Evolutionary conservation across 2,113 vertebrate genomes (phyloP).

Genomic region (Phalacrocorax carbo): DNA sequence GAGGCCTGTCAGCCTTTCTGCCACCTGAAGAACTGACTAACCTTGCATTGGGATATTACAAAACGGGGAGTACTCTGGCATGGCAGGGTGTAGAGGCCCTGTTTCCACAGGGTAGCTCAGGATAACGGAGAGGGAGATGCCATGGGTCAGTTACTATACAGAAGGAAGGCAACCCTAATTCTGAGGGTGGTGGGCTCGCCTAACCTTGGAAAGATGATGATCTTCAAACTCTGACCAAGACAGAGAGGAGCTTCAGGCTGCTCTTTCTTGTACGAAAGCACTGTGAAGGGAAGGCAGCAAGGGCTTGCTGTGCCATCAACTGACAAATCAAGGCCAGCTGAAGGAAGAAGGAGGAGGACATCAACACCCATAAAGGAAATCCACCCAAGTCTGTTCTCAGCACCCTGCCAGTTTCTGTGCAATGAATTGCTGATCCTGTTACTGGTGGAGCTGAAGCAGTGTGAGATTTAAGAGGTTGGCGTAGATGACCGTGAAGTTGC

Average conservation of each 20-base stretch:
- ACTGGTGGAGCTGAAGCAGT: not conserved
- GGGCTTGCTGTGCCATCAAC: not conserved
- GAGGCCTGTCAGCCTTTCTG: not conserved
- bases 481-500: fast-evolving
- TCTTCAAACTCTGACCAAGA: not conserved
- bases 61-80: not conserved
- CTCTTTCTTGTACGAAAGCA: not conserved
- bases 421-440: not conserved
- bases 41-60: not conserved
- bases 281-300: not conserved
- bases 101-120: not conserved
- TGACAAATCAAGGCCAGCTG: not conserved
- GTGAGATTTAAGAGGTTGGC: not conserved
- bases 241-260: not conserved
- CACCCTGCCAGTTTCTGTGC: not conserved
- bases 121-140: not conserved
- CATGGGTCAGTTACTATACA: not conserved
- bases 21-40: not conserved
- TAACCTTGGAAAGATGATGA: not conserved
- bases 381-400: too few species aligned
- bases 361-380: not conserved
- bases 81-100: fast-evolving
- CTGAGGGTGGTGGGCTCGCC: not conserved
- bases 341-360: not conserved
- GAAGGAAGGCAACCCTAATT: not conserved